These are phyloP conservation scores for Glaucomys volans DNA, from an alignment of 2,113 vertebrate species.

Conservation along the genomic window DNA sequence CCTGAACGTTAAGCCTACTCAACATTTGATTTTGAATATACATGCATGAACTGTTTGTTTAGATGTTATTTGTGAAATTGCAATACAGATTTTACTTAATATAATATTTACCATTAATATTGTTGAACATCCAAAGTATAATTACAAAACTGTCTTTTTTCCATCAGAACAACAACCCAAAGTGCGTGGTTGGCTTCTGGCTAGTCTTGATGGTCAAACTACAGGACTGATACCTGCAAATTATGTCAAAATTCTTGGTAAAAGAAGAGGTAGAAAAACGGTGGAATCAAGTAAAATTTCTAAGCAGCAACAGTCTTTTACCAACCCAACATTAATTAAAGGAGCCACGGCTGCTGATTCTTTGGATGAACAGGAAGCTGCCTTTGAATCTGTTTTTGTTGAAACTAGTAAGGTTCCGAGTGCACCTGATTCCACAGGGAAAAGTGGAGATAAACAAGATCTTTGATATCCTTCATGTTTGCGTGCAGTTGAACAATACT, in stretches of 20 bases:
- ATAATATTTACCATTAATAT: conserved; percentile 28
- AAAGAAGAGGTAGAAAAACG: conserved; percentile 93
- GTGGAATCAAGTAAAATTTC: conserved; percentile 86
- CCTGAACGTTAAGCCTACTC: neutral
- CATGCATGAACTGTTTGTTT: neutral
- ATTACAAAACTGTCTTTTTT: conserved; percentile 65
- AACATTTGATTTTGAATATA: conserved; percentile 50
- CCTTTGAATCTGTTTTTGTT: conserved; percentile 93
- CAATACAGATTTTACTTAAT: conserved; percentile 47
- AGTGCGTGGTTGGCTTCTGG: conserved; percentile 97
- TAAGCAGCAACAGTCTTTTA: conserved; percentile 83
- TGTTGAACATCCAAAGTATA: neutral
- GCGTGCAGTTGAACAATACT: conserved; percentile 75
- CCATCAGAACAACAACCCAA: conserved; percentile 94
- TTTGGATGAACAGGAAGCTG: conserved; percentile 88
- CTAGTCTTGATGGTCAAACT: conserved; percentile 93
- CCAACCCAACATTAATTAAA: conserved; percentile 71
- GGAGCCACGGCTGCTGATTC: conserved; percentile 77
- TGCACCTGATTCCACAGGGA: conserved; percentile 78
- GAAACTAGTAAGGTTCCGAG: conserved; percentile 85
- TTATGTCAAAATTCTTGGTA: conserved; percentile 96
- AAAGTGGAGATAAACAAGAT: conserved; percentile 89
- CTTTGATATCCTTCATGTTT: conserved; percentile 86
- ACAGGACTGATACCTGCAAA: conserved; percentile 96
- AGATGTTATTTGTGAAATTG: neutral